Conservation (phyloP, 2,888 invertebrate genomes). For the Mythimna loreyi region DNA sequence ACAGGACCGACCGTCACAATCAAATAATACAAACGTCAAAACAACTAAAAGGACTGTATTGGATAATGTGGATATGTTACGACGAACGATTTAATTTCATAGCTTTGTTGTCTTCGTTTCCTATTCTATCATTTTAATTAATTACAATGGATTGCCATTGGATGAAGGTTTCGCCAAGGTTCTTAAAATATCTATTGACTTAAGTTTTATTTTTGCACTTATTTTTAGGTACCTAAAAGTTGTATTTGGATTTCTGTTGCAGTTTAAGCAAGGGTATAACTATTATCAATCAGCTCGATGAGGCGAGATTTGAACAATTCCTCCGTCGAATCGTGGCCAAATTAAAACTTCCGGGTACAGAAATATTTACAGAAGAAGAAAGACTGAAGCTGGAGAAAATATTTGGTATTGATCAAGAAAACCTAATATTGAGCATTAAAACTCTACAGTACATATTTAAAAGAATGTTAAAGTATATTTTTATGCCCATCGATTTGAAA, state of each 20-base stretch:
- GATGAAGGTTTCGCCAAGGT: constrained; percentile 81
- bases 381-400: constrained; percentile 80
- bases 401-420: constrained; percentile 80
- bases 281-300: constrained; percentile 80
- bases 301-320: constrained; percentile 84
- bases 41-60: no score
- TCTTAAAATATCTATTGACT: constrained; percentile 10
- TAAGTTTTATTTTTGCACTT: background rate
- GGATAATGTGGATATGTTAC: no score
- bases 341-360: constrained; percentile 77
- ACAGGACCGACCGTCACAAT: no score
- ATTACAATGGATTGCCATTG: constrained; percentile 75
- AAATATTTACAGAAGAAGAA: constrained; percentile 85
- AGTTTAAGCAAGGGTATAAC: constrained; percentile 81
- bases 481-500: constrained; percentile 84
- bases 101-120: background rate
- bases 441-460: constrained; percentile 82
- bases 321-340: constrained; percentile 81
- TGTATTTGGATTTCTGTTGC: constrained; percentile 61
- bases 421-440: constrained; percentile 78
- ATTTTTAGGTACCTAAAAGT: background rate
- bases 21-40: no score
- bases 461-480: constrained; percentile 82
- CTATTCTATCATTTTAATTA: background rate
- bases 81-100: background rate